These are phyloP conservation scores for Halcyon badia DNA, from an alignment of 2,797 vertebrate species.

Conservation along the genomic window DNA sequence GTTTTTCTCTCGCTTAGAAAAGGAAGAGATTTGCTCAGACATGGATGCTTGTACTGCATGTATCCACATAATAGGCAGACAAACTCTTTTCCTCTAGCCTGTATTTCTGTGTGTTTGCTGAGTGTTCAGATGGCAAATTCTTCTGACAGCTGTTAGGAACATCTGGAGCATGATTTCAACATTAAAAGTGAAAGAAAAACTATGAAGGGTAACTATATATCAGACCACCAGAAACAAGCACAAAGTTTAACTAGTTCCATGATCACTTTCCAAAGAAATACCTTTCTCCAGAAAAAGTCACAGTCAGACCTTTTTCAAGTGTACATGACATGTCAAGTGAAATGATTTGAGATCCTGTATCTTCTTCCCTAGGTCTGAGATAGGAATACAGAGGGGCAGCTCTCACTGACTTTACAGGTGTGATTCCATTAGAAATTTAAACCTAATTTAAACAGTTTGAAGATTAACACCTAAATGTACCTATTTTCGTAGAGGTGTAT, in stretches of 20 bases:
- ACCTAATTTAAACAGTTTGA: not conserved
- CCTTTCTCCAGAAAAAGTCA: not conserved
- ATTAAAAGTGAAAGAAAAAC: constrained; percentile 7
- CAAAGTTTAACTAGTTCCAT: not conserved
- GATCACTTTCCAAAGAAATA: not conserved
- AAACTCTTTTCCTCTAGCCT: not conserved
- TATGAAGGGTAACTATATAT: not conserved
- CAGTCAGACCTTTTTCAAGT: not conserved
- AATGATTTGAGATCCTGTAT: not conserved
- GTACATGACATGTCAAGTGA: not conserved
- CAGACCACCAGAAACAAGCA: not conserved
- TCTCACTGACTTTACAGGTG: not conserved
- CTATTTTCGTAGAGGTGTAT: rapidly evolving
- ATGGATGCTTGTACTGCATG: not conserved
- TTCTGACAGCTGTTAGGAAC: constrained; percentile 12
- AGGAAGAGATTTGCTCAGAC: not conserved
- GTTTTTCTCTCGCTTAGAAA: not conserved
- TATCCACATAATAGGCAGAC: not conserved
- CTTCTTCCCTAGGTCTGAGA: not conserved
- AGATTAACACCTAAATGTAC: not conserved
- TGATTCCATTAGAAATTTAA: not conserved
- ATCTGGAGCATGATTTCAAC: not conserved
- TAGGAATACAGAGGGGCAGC: not conserved
- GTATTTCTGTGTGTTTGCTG: not conserved
- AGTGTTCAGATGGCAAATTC: not conserved